Evolutionary conservation across 2,888 invertebrate species (phyloP), one percentile per base, ranked within the genome.

Genomic region (Blastobasis adustella): DNA sequence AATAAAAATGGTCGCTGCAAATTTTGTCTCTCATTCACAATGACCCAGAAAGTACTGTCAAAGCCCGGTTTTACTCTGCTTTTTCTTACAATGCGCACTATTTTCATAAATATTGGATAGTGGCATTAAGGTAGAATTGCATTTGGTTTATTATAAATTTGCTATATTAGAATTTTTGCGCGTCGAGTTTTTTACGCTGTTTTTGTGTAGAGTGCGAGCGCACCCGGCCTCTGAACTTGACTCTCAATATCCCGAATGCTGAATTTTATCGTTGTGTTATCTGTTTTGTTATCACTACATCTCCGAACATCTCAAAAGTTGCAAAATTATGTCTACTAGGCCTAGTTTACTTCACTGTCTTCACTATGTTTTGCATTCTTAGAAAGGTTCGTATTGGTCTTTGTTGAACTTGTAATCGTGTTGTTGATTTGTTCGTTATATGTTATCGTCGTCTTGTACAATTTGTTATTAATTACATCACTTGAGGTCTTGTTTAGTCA

Each of bases 41-140:
- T 82, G 84, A 84, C 82, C 82, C 80, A 80, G 72, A 82, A 82
- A 75, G 73, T 76, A 78, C 80, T 82, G 84, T 86, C 87, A 87
- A 76, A 79, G 71, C 82, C 82, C 82, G 82, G 84, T 86, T 87
- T 83, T 75, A 76, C 69, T 68, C 65, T 71, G 64, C 67, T 72
- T 79, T 82, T 77, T 68, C 61, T 65, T 66, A 58, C 57, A 61
- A 69, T 74, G 66, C 71, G 68, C 67, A 66, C 66, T 71, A 62
- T 68, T 71, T 69, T 63, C 58, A 54, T 59, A 58, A 23, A 1
- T 2, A 23, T 23, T 23, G 23, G 23, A 23, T 23, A 23, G 3
- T 23, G 23, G 23, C 23, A 23, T 23, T 23, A 23, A 1, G 2
- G 23, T 23, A 2, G 23, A 23, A 23, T 23, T 23, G 3, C 23